These are phyloP conservation scores for Ophion ventricosus DNA, from an alignment of 2,888 invertebrate genomes.

Conservation along the genomic window DNA sequence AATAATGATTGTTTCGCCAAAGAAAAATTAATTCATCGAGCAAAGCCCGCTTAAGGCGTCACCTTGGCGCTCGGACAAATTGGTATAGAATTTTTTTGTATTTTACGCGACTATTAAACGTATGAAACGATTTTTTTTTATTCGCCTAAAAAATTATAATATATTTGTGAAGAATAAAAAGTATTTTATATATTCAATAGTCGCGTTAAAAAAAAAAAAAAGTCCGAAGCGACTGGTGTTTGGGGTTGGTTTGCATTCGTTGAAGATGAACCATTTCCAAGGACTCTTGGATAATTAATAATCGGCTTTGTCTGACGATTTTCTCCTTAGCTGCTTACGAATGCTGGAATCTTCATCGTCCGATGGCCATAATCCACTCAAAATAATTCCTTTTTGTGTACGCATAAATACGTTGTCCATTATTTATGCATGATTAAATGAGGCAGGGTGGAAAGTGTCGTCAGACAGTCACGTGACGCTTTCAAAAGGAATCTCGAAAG, in stretches of 20 bases:
- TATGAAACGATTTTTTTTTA: too few relatives aligned
- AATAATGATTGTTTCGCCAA: too few relatives aligned
- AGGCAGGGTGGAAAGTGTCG: background rate
- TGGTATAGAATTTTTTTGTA: too few relatives aligned
- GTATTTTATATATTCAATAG: too few relatives aligned
- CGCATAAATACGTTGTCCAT: conserved; percentile 22
- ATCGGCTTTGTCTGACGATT: conserved; percentile 68
- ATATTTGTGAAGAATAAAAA: too few relatives aligned
- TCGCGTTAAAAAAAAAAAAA: too few relatives aligned
- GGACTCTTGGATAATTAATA: conserved; percentile 73
- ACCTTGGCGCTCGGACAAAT: too few relatives aligned
- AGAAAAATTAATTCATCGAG: too few relatives aligned
- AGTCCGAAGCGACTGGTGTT: conserved; percentile 76
- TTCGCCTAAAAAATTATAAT: too few relatives aligned
- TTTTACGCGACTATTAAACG: too few relatives aligned
- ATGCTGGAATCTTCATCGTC: conserved; percentile 54
- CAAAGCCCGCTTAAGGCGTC: too few relatives aligned
- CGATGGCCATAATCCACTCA: conserved; percentile 60
- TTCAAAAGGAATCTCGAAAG: conserved; percentile 33
- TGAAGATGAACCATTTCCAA: conserved; percentile 28
- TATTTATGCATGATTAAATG: conserved; percentile 30
- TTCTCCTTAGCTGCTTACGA: conserved; percentile 61
- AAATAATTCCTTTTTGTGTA: conserved; percentile 56
- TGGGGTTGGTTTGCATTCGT: conserved; percentile 51
- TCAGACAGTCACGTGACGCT: background rate